Percentiles rank a stretch among this genome's conserved stretches.
Conservation (phyloP, 2,797 vertebrate species). For the Pteronotus mesoamericanus region DNA sequence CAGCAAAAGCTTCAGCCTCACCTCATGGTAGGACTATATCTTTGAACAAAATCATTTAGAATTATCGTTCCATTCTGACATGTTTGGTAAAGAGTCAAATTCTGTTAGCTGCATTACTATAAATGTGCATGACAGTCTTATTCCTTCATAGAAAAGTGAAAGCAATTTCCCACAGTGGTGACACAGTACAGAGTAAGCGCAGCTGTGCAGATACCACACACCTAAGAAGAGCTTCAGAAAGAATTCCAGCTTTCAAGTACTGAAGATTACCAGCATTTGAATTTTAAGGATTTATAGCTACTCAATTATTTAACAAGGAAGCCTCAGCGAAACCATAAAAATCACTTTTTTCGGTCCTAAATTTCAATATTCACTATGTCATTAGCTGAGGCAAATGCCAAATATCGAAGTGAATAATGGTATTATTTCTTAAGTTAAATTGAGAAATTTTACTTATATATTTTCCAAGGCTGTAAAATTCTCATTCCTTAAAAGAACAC, state of each 20-base stretch:
- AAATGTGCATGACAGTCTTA: neutral
- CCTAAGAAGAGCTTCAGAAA: neutral
- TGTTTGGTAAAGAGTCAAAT: neutral
- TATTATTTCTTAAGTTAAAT: neutral
- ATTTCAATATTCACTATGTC: constrained; percentile 31
- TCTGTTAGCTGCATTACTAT: neutral
- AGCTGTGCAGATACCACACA: neutral
- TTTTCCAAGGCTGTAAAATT: constrained; percentile 42
- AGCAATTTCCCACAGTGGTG: neutral
- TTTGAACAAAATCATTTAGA: neutral
- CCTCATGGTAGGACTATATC: neutral
- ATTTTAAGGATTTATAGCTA: constrained; percentile 9
- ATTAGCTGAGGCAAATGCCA: neutral
- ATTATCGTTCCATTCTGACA: neutral
- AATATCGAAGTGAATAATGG: constrained; percentile 35
- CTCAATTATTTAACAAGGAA: constrained; percentile 32
- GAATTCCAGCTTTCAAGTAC: neutral
- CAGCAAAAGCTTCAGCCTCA: neutral
- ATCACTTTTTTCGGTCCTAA: constrained; percentile 3
- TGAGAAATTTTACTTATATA: neutral
- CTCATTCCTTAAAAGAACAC: constrained; percentile 3
- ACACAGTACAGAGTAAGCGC: neutral
- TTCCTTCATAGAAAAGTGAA: neutral
- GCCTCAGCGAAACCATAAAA: neutral
- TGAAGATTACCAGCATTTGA: neutral